Conservation (phyloP, 2,113 vertebrate species). For the Cebus imitator region DNA sequence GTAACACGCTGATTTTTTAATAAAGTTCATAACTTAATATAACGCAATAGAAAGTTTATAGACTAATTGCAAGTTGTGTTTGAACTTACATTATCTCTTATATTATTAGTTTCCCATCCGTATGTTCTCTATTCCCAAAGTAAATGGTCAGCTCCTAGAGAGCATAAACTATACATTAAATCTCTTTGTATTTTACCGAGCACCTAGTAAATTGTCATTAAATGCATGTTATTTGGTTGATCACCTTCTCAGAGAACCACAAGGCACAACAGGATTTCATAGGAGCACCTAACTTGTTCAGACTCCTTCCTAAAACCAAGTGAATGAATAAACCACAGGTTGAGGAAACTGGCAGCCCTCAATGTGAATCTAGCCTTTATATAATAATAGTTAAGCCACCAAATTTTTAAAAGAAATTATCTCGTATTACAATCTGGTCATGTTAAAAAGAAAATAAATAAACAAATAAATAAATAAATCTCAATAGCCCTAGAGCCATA, state of each 20-base stretch:
- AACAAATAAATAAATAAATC: background rate
- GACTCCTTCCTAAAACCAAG: background rate
- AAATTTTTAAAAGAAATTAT: background rate
- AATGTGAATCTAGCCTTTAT: background rate
- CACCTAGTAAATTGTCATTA: background rate
- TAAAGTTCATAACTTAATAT: background rate
- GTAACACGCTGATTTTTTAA: conserved; percentile 39
- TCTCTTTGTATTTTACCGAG: background rate
- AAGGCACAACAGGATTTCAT: background rate
- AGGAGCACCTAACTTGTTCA: background rate
- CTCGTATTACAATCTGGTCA: too few species aligned
- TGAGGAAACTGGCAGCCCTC: background rate
- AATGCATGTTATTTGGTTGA: background rate
- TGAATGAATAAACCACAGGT: background rate
- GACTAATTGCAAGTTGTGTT: background rate
- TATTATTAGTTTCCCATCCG: background rate
- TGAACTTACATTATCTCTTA: background rate
- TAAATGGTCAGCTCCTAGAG: background rate
- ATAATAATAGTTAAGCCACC: background rate
- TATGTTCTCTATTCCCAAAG: background rate
- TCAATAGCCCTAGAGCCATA: background rate
- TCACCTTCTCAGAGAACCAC: background rate
- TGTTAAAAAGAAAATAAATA: too few species aligned
- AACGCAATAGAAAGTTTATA: background rate
- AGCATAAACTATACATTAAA: background rate